Percentiles rank a stretch among this genome's conserved stretches.
phyloP scores from a whole-genome alignment of 2,888 invertebrate genomes.

The Crematogaster levior region DNA sequence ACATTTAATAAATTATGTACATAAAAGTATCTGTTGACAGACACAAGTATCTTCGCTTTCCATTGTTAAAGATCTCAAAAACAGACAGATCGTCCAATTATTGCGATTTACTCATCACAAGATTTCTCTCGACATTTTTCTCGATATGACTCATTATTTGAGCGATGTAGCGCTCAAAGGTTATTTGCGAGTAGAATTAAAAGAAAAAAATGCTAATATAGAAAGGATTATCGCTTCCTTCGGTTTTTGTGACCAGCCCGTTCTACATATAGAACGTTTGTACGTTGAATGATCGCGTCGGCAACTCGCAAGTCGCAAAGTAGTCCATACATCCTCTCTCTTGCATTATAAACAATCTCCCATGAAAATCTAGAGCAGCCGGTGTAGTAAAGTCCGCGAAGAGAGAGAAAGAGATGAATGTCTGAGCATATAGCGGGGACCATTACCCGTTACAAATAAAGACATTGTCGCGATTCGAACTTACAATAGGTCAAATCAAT shows the following conservation, averaged over 20 bases:
- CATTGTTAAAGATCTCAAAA: neutral
- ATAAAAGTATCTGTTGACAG: neutral
- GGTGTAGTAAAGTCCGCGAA: conserved; percentile 73
- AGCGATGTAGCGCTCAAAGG: neutral
- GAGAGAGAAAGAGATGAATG: conserved; percentile 25
- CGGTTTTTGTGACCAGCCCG: conserved; percentile 56
- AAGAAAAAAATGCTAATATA: conserved; percentile 10
- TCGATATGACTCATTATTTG: neutral
- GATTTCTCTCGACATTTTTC: neutral
- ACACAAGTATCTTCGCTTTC: too few relatives aligned
- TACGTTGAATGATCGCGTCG: conserved; percentile 60
- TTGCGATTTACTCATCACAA: neutral
- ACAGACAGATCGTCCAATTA: neutral
- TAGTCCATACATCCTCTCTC: conserved; percentile 81
- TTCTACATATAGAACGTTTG: conserved; percentile 66
- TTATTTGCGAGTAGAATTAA: neutral
- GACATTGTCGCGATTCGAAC: neutral
- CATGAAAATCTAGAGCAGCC: conserved; percentile 82
- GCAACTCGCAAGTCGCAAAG: conserved; percentile 69
- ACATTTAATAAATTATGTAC: neutral
- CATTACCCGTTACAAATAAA: conserved; percentile 33
- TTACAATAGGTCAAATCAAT: neutral
- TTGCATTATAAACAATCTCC: conserved; percentile 83
- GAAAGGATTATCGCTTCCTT: conserved; percentile 39
- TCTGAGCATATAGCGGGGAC: conserved; percentile 18